Evolutionary conservation across 2,113 vertebrate genomes (phyloP).

Genomic region (Ailurus styani): DNA sequence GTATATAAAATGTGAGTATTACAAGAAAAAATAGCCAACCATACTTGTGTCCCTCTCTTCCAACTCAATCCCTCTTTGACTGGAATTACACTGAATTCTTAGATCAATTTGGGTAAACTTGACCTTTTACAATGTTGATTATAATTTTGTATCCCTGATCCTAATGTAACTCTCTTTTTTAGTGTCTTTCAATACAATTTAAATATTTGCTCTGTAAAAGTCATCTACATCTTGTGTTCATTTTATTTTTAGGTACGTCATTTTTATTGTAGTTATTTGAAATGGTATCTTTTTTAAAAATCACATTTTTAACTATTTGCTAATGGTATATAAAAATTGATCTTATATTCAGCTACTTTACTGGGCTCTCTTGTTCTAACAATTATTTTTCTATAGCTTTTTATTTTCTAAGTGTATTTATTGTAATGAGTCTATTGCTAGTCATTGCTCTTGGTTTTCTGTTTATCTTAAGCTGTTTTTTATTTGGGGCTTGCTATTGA

Average conservation of each 20-base stretch:
- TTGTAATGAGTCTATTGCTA: background rate
- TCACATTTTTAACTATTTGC: background rate
- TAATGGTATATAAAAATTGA: background rate
- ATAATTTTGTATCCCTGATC: background rate
- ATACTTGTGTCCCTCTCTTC: background rate
- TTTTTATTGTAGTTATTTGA: slow-evolving; percentile 12
- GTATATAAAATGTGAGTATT: background rate
- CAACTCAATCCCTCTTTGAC: background rate
- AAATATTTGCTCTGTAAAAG: background rate
- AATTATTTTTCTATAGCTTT: background rate
- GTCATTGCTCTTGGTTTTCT: background rate
- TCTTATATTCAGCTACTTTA: background rate
- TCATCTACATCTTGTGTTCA: background rate
- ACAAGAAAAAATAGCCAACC: background rate
- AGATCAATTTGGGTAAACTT: background rate
- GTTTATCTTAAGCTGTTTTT: slow-evolving; percentile 1
- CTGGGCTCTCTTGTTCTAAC: background rate
- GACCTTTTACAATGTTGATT: background rate
- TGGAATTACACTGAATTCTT: background rate
- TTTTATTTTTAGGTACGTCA: background rate
- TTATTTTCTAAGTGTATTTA: background rate
- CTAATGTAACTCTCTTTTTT: background rate
- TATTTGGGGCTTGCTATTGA: background rate
- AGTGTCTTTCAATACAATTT: background rate
- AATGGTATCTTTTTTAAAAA: background rate